Base-by-base conservation (phyloP, 1,140 invertebrate species). In the Neotoxoptera formosana region DNA sequence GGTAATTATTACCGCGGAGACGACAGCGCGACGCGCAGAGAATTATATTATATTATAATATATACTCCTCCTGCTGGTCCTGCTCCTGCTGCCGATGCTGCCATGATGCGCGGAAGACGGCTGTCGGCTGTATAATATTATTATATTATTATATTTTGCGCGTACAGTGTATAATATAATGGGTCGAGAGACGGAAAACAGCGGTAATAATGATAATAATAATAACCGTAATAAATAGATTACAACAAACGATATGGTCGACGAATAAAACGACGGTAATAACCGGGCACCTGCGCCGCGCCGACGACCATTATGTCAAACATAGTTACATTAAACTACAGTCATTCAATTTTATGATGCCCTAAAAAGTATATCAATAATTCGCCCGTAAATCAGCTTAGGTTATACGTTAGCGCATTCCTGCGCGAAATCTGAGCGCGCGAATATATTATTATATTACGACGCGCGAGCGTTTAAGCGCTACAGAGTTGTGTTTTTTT, bases 311-410 rank as follows among this genome's bases (percentile, higher is more conserved):
- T 86, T 86, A 86, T 86, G 84, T 86, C 84, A 86, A n/a, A 48
- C 84, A 20, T 47, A 8, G 25, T 47, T 45, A 76, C 60, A 76
- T 45, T 86, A 17, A 7, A 47, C 45, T 34, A 20, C 84, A 48
- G 84, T 86, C 84, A 51, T 88, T 88, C 86, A 34, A 51, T 88
- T 88, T 88, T 51, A 88, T 51, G 47, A 51, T 88, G 47, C 86
- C 86, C 86, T 88, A 88, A 88, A 51, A 88, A 20, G 47, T 8
- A 30, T 51, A 34, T 88, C 86, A 51, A 88, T 88, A 48, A 88
- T 88, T 88, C n/a, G 86, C 47, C 36, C 86, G 47, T 34, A 51
- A 51, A 88, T 88, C 47, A 51, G 47, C 47, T 48, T 48, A 7
- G 11, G 36, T 86, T 86, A n/a, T 14, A n/a, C n/a, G n/a, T n/a